Conservation (phyloP, 2,797 vertebrate species). For the Periophthalmus magnuspinnatus region DNA sequence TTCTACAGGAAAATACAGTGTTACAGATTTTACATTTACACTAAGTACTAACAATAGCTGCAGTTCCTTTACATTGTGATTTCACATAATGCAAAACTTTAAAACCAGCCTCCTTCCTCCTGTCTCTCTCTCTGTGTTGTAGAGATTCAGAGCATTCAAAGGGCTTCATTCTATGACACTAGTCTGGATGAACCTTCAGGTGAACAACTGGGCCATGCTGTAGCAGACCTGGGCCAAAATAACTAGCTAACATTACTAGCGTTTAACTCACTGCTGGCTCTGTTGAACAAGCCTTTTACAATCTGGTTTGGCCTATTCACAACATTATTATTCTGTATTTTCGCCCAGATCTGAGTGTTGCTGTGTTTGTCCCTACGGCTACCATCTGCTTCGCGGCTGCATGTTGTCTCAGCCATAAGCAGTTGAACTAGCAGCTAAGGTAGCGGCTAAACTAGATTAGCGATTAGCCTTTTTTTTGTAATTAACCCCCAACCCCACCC, state of each 20-base stretch:
- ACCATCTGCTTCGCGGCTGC: conserved; percentile 84
- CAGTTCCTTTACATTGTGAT: conserved; percentile 17
- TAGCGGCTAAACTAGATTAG: conserved; percentile 26
- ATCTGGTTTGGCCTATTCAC: conserved; percentile 21
- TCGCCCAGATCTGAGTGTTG: conserved; percentile 69
- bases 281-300: background rate
- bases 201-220: conserved; percentile 82
- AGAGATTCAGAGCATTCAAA: conserved; percentile 99
- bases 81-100: conserved; percentile 20
- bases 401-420: conserved; percentile 68
- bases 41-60: conserved; percentile 38
- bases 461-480: conserved; percentile 9
- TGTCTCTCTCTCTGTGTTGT: conserved; percentile 60
- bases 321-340: conserved; percentile 48
- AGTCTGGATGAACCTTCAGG: conserved; percentile 94
- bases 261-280: conserved; percentile 20
- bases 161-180: conserved; percentile 99
- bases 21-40: conserved; percentile 19
- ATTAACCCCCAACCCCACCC: conserved; percentile 12
- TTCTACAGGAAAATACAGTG: background rate
- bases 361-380: conserved; percentile 68
- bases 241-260: conserved; percentile 19
- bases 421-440: conserved; percentile 21
- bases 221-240: conserved; percentile 73
- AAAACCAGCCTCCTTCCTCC: conserved; percentile 49